Evolutionary conservation across 1,140 invertebrate species (phyloP).

Genomic region (Lucilia cuprina): DNA sequence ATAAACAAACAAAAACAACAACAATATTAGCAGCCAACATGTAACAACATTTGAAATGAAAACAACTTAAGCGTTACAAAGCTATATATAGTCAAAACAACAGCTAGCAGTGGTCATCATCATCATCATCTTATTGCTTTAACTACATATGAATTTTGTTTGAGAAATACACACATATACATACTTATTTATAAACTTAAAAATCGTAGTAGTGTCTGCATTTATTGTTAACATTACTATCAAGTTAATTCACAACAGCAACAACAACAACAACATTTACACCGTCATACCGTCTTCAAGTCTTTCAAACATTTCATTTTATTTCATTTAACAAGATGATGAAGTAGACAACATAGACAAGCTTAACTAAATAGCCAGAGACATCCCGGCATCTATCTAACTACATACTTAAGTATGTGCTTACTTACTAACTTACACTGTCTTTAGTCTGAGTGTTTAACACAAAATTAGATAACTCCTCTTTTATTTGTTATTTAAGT

Average conservation of each 20-base stretch:
- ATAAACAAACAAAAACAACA: not conserved
- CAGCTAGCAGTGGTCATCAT: not conserved
- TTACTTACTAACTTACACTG: no score
- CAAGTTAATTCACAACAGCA: not conserved
- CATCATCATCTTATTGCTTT: not conserved
- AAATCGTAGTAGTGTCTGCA: not conserved
- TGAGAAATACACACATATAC: not conserved
- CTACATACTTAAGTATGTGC: not conserved
- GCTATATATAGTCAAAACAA: not conserved
- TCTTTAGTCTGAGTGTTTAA: no score
- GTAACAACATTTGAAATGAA: not conserved
- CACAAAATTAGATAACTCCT: not conserved
- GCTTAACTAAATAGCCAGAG: not conserved
- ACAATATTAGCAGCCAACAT: not conserved
- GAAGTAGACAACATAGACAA: not conserved
- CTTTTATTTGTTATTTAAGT: not conserved
- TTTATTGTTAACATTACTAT: not conserved
- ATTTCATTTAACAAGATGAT: not conserved
- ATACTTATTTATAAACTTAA: not conserved
- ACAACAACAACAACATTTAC: not conserved
- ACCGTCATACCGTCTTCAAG: not conserved
- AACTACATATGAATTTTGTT: not conserved
- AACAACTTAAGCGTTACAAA: slow-evolving; percentile 1
- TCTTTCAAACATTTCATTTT: not conserved
- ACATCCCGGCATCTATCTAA: not conserved